These are phyloP conservation scores for Heptranchias perlo DNA, from an alignment of 2,113 vertebrate species.

Conservation along the genomic window DNA sequence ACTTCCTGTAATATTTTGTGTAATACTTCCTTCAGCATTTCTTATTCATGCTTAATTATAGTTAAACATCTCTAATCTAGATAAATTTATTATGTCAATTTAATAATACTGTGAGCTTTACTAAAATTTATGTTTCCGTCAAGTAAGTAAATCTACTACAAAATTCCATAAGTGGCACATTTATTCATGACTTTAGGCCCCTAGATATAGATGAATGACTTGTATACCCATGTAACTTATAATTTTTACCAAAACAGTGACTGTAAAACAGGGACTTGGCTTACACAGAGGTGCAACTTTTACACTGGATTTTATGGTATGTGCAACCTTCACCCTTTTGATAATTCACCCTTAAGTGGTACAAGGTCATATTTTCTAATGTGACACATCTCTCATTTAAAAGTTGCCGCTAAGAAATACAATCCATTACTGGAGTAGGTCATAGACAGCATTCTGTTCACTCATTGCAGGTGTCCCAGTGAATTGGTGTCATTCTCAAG, in stretches of 20 bases:
- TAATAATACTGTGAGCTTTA: constrained; percentile 18
- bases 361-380: not conserved
- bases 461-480: constrained; percentile 18
- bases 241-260: not conserved
- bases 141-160: not conserved
- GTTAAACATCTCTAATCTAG: not conserved
- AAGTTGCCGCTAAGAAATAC: constrained; percentile 15
- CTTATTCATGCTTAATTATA: not conserved
- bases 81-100: not conserved
- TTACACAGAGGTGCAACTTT: not conserved
- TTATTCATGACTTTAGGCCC: not conserved
- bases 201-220: not conserved
- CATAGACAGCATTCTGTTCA: not conserved
- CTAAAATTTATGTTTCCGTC: not conserved
- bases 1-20: not conserved
- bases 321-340: not conserved
- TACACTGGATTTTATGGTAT: not conserved
- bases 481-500: constrained; percentile 30
- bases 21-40: not conserved
- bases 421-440: constrained; percentile 27
- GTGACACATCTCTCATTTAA: constrained; percentile 17
- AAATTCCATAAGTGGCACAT: not conserved
- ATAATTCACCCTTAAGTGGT: not conserved
- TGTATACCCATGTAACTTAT: not conserved
- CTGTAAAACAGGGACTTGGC: not conserved